Base-by-base conservation (phyloP, 2,888 invertebrate genomes). In the Cryptocephalus moraei region DNA sequence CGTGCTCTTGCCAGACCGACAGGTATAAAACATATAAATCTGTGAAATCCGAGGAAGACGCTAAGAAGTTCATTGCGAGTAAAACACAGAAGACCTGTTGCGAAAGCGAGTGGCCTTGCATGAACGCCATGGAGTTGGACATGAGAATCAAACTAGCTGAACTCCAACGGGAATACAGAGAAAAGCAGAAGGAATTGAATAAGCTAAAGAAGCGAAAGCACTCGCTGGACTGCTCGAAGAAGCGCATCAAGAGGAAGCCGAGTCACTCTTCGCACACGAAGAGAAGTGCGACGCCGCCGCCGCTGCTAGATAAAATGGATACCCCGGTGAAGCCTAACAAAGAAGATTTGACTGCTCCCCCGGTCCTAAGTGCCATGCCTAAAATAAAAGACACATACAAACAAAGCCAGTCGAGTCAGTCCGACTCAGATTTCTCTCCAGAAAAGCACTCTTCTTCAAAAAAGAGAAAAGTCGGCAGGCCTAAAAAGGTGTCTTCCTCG, bases 81-180 rank as follows among this genome's bases (percentile, higher is more conserved):
- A 68, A 66, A 58, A 60, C 62, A 9, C 65, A 66, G 39, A 43
- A 39, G 33, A 48, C 43, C 33, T 67, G 63, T 46, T 68, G 63
- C 46, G 62, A 66, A 51, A 62, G 63, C 41, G 67, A 67, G 9
- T 69, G 70, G 64, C 64, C 72, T 1, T 70, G 69, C 34, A 84
- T 86, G 65, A 82, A 80, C 63, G 81, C 84, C 1, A 81, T 85
- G 70, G 90, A 91, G 66, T 74, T 85, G 59, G 85, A 88, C 59
- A 89, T 91, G 86, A 76, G 89, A 38, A 80, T 84, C 69, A 79
- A 83, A 48, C 66, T 92, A 50, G 86, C 88, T 14, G 89, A 91
- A 44, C 74, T 92, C 32, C 87, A 91, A 61, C 75, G 84, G 31
- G 83, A 87, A 62, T 87, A 89, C 63, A 81, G 82, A 52, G 90